phyloP scores from a whole-genome alignment of 2,888 invertebrate species.

The Limenitis camilla region DNA sequence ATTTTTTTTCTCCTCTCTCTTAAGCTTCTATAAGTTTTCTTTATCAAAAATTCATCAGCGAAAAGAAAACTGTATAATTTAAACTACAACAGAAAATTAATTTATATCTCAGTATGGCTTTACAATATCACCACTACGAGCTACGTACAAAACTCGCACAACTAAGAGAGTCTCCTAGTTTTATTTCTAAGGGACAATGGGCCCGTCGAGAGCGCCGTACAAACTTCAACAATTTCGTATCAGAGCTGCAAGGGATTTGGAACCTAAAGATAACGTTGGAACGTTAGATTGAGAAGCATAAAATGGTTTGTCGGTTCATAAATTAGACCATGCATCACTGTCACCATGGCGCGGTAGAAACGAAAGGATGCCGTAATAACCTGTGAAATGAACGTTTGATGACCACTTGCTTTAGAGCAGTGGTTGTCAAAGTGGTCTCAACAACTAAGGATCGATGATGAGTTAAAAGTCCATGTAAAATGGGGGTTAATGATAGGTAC shows the following conservation, averaged over 20 bases:
- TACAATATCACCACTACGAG: slow-evolving; percentile 38
- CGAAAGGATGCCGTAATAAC: slow-evolving; percentile 57
- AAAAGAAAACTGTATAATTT: too few species aligned
- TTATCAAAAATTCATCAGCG: too few species aligned
- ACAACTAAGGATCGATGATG: too few species aligned
- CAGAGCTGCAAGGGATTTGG: slow-evolving; percentile 29
- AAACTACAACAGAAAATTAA: slow-evolving; percentile 28
- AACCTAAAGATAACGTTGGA: slow-evolving; percentile 31
- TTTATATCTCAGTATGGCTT: slow-evolving; percentile 28
- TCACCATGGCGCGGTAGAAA: slow-evolving; percentile 42
- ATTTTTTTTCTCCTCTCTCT: too few species aligned
- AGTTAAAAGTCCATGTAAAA: too few species aligned
- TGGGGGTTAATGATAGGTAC: too few species aligned
- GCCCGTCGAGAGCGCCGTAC: slow-evolving; percentile 41
- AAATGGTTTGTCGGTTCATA: slow-evolving; percentile 42
- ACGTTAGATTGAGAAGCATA: slow-evolving; percentile 21
- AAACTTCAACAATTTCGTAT: slow-evolving; percentile 30
- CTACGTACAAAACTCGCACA: slow-evolving; percentile 40
- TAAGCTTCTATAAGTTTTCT: too few species aligned
- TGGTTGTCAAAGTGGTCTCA: too few species aligned
- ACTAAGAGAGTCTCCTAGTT: slow-evolving; percentile 42
- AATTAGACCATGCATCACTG: slow-evolving; percentile 67
- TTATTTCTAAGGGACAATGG: slow-evolving; percentile 59
- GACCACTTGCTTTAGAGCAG: slow-evolving; percentile 40
- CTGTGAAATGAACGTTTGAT: slow-evolving; percentile 62